Percentiles rank a stretch among this genome's conserved stretches.
phyloP scores from a whole-genome alignment of 1,140 invertebrate genomes.

The Steinernema feltiae region DNA sequence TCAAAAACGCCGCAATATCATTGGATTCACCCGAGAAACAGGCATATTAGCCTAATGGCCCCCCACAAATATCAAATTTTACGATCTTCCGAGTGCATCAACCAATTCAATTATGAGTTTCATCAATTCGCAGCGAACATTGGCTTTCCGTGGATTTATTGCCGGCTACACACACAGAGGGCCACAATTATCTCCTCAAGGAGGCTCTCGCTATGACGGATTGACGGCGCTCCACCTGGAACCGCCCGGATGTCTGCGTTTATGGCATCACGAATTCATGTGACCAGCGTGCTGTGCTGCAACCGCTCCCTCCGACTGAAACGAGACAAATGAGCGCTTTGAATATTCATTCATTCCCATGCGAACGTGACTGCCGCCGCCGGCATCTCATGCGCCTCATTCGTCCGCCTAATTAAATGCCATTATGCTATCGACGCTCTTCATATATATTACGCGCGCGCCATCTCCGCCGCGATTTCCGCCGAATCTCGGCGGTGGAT shows the following conservation, averaged over 20 bases:
- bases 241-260: background rate
- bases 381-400: background rate
- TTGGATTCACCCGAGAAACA: no score
- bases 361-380: background rate
- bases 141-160: no score
- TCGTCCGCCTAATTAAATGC: background rate
- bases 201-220: background rate
- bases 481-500: no score
- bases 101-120: no score
- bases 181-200: background rate
- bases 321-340: background rate
- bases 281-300: background rate
- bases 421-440: background rate
- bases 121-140: no score
- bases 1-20: no score
- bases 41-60: no score
- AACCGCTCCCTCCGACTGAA: background rate
- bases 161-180: background rate
- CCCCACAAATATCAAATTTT: no score
- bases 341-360: constrained; percentile 12
- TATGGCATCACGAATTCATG: background rate
- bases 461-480: no score
- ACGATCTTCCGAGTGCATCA: no score
- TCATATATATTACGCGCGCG: no score
- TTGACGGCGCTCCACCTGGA: constrained; percentile 2